Evolutionary conservation across 2,113 vertebrate genomes (phyloP), one percentile per base, ranked within the genome.

Genomic region (Semnornis frantzii): DNA sequence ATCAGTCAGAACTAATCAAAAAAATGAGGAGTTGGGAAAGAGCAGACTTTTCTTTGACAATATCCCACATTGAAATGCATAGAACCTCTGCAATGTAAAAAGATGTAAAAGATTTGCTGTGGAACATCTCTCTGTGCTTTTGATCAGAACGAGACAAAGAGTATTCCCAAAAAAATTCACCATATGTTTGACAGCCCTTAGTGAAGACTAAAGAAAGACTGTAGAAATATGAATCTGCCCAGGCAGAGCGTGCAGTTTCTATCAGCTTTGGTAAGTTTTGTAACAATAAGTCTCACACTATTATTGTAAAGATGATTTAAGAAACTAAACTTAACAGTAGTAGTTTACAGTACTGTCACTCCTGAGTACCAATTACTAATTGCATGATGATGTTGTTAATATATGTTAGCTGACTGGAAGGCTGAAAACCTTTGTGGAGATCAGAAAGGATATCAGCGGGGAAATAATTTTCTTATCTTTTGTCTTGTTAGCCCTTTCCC

Each of bases 101-200:
- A 52, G 30, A 84, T 82, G 39, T 42, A 37, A 65, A 92, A 89
- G 58, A 20, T 77, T 79, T 90, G 48, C 60, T 8, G 0, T 68
- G 30, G 70, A 80, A 65, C 39, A 55, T 84, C 55, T 68, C 8
- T 3, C 46, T 72, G 19, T 90, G 78, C 58, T 94, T 37, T 88
- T 82, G 81, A 82, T 77, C 73, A 86, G 85, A 90, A 80, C 27
- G 85, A 92, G 72, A 88, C 77, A 90, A 64, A 89, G 76, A 84
- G 17, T 62, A 58, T 87, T 79, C 71, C 70, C 59, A 3, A 55
- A 86, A 86, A 93, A 62, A 58, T n/a, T 71, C 58, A 42, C 89
- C 90, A 92, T 76, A 55, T 94, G 96, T 92, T 94, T 94, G 86
- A 89, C 93, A 96, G 77, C 77, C 77, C 46, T 82, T 33, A 69